Evolutionary conservation across 2,113 vertebrate genomes (phyloP).

Genomic region (Bubo blakistoni): DNA sequence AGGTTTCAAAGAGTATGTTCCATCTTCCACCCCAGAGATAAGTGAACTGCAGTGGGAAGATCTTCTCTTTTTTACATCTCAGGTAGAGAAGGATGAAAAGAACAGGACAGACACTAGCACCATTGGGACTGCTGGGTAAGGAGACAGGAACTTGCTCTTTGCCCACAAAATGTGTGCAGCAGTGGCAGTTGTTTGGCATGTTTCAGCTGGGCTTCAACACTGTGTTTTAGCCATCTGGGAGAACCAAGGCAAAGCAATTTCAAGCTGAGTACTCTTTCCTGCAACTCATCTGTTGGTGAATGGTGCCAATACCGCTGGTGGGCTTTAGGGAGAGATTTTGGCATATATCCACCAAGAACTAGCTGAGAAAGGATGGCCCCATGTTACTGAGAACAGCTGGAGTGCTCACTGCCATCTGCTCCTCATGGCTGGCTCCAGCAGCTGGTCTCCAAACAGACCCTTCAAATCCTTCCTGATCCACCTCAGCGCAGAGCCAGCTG

Average conservation of each 20-base stretch:
- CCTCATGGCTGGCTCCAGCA: not conserved
- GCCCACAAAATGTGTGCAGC: not conserved
- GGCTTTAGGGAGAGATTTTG: not conserved
- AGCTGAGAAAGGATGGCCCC: not conserved
- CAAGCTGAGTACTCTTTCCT: not conserved
- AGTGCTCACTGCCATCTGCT: not conserved
- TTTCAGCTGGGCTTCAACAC: not conserved
- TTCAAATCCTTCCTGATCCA: not conserved
- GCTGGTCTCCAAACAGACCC: not conserved
- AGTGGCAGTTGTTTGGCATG: not conserved
- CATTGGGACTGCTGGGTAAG: not conserved
- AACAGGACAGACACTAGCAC: not conserved
- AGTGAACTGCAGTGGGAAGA: not conserved
- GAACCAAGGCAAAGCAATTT: not conserved
- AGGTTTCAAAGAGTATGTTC: not conserved
- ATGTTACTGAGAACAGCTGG: not conserved
- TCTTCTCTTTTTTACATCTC: not conserved
- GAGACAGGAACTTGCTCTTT: not conserved
- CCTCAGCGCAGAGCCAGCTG: not conserved
- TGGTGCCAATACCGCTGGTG: not conserved
- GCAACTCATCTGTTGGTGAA: not conserved
- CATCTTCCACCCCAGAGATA: not conserved
- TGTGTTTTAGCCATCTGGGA: not conserved
- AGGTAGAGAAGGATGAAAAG: not conserved
- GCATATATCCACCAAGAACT: not conserved